Evolutionary conservation across 2,797 vertebrate genomes (phyloP).

Genomic region (Oreonectes daqikongensis): DNA sequence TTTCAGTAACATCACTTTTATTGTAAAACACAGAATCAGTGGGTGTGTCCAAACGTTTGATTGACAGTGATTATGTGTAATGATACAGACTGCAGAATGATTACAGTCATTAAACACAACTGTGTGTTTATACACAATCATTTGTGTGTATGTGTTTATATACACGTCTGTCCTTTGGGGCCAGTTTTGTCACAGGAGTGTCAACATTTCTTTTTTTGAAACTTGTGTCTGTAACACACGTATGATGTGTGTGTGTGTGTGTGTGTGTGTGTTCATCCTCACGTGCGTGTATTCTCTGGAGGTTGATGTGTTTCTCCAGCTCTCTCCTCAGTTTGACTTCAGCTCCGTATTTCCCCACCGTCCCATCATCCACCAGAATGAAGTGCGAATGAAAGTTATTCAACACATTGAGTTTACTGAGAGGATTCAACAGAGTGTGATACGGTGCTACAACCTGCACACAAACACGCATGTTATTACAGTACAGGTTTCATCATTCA

Average conservation of each 20-base stretch:
- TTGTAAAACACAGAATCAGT: not conserved
- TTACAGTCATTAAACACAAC: not conserved
- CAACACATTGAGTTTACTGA: conserved; percentile 96
- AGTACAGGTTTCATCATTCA: too few relatives aligned
- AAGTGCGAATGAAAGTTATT: conserved; percentile 99
- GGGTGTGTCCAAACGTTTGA: not conserved
- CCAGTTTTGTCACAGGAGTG: too few relatives aligned
- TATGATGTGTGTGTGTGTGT: too few relatives aligned
- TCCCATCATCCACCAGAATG: conserved; percentile 97
- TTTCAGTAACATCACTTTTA: not conserved
- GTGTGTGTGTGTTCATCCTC: conserved; percentile 67
- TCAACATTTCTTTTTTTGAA: too few relatives aligned
- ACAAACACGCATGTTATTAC: conserved; percentile 26
- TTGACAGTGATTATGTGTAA: not conserved
- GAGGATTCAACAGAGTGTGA: conserved; percentile 95
- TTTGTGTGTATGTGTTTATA: not conserved
- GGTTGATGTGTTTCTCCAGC: conserved; percentile 96
- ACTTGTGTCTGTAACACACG: too few relatives aligned
- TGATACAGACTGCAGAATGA: not conserved
- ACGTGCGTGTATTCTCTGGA: conserved; percentile 97
- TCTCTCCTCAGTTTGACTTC: conserved; percentile 92
- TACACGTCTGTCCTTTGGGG: not conserved
- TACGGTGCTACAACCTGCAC: conserved; percentile 92
- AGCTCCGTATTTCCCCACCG: conserved; percentile 94
- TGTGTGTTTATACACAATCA: not conserved